Conservation (phyloP, 1,140 invertebrate species). For the Caerostris darwini region DNA sequence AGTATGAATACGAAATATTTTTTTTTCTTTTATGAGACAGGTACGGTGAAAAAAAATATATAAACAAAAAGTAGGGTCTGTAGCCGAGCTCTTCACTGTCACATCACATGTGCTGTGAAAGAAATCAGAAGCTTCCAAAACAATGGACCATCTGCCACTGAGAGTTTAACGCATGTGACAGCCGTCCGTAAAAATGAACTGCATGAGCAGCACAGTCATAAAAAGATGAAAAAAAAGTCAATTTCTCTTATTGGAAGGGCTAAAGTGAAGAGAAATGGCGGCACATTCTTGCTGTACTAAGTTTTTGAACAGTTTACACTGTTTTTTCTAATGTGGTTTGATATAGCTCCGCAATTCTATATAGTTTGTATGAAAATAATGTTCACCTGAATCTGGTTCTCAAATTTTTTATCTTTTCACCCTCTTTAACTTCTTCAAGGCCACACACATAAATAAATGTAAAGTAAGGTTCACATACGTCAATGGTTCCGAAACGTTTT, state of each 20-base stretch:
- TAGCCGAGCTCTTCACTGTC: neutral
- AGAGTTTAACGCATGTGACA: neutral
- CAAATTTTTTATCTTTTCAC: too few relatives aligned
- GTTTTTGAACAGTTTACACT: neutral
- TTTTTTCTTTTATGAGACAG: neutral
- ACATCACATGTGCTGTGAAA: neutral
- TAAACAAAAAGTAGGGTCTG: neutral
- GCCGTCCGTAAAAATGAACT: neutral
- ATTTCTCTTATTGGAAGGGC: too few relatives aligned
- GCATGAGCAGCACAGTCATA: neutral
- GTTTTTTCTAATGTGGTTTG: neutral
- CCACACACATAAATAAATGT: too few relatives aligned
- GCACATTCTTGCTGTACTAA: too few relatives aligned
- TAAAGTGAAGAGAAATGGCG: too few relatives aligned
- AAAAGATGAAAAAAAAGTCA: neutral
- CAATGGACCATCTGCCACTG: neutral
- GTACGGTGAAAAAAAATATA: too few relatives aligned
- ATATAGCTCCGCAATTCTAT: too few relatives aligned
- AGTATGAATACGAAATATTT: neutral
- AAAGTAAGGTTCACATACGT: too few relatives aligned
- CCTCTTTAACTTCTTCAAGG: too few relatives aligned
- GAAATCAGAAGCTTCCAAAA: neutral
- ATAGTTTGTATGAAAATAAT: too few relatives aligned
- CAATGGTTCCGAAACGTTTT: too few relatives aligned
- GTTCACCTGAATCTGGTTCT: too few relatives aligned